Conservation (phyloP, 2,113 vertebrate genomes). For the Datnioides undecimradiatus region DNA sequence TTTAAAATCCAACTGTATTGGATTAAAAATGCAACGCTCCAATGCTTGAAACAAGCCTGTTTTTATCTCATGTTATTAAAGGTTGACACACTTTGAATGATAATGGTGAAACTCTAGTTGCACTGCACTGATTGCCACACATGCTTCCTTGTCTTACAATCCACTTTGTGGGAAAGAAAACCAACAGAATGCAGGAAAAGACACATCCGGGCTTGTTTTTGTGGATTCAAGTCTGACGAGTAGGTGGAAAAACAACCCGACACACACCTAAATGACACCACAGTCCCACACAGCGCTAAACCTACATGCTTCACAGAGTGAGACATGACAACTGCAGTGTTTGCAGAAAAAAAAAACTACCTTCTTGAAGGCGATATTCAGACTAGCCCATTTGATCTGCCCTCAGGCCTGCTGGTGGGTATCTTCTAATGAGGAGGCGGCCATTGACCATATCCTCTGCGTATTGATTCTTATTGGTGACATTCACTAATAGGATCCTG, state of each 20-base stretch:
- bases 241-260: neutral
- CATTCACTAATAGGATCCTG: conserved; percentile 70
- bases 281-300: conserved; percentile 27
- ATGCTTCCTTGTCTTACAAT: too few relatives aligned
- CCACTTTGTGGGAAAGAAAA: neutral
- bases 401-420: conserved; percentile 75
- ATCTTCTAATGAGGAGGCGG: conserved; percentile 75
- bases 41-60: neutral
- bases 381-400: conserved; percentile 72
- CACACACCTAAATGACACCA: conserved; percentile 1
- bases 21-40: neutral
- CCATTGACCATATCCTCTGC: conserved; percentile 68
- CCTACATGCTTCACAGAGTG: conserved; percentile 44
- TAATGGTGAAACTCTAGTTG: neutral
- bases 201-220: neutral
- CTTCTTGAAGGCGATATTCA: conserved; percentile 66
- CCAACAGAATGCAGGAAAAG: neutral
- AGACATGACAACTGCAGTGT: conserved; percentile 46
- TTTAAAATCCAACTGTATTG: too few relatives aligned
- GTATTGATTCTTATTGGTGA: conserved; percentile 74
- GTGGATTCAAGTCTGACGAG: conserved; percentile 22
- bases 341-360: conserved; percentile 15
- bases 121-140: too few relatives aligned
- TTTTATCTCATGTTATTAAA: too few relatives aligned
- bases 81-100: too few relatives aligned